These are phyloP conservation scores for Apis cerana DNA, from an alignment of 1,140 invertebrate genomes.

Conservation along the genomic window DNA sequence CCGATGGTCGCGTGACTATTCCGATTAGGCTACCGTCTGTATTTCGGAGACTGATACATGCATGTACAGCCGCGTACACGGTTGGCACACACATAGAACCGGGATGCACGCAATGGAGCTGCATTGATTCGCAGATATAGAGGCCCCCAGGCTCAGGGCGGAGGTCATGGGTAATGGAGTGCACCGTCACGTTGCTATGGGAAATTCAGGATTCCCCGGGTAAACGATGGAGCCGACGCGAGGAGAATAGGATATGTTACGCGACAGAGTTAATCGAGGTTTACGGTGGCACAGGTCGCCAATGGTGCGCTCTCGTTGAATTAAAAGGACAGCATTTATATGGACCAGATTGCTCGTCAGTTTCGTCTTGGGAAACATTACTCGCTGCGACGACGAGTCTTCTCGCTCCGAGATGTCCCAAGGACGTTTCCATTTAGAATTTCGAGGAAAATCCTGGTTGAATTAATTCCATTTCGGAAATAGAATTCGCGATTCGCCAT, in stretches of 20 bases:
- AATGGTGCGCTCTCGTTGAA: slow-evolving; percentile 3
- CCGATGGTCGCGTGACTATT: slow-evolving; percentile 23
- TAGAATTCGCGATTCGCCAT: not conserved
- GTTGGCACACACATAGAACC: slow-evolving; percentile 3
- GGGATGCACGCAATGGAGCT: slow-evolving; percentile 69
- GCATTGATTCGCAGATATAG: slow-evolving; percentile 70
- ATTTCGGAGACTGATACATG: slow-evolving; percentile 44
- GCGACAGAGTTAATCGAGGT: slow-evolving; percentile 12
- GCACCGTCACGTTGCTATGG: slow-evolving; percentile 67
- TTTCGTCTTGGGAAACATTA: not conserved
- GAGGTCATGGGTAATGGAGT: slow-evolving; percentile 72
- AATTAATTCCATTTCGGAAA: not conserved
- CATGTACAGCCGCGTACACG: no score
- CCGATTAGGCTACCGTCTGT: slow-evolving; percentile 56
- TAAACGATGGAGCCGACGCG: slow-evolving; percentile 42
- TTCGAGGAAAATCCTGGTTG: not conserved
- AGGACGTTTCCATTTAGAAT: not conserved
- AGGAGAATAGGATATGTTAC: slow-evolving; percentile 20
- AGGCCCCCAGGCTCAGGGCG: slow-evolving; percentile 58
- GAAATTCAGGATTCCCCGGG: slow-evolving; percentile 63
- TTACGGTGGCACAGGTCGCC: not conserved
- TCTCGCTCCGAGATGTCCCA: not conserved
- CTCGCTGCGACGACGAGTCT: not conserved
- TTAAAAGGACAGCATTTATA: not conserved
- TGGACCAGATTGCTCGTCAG: not conserved